phyloP scores from a whole-genome alignment of 2,113 vertebrate genomes.

The Ariopsis seemanni region DNA sequence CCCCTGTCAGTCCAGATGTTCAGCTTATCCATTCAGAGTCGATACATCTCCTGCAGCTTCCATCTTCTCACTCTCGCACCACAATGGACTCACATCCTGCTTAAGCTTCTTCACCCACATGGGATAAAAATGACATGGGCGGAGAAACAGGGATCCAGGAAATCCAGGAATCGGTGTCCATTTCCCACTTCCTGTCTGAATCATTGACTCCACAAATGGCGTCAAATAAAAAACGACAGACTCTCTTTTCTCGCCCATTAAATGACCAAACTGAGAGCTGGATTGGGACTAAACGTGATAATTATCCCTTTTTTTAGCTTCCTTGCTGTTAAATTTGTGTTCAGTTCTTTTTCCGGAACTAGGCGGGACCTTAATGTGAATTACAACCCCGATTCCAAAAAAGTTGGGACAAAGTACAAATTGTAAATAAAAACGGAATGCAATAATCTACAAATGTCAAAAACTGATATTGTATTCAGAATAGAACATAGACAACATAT shows the following conservation, averaged over 20 bases:
- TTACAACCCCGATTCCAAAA: too few species aligned
- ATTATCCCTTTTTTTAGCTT: neutral
- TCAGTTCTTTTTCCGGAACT: neutral
- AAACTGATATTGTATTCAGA: too few species aligned
- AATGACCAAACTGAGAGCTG: neutral
- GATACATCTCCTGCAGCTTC: constrained; percentile 67
- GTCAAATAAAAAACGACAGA: neutral
- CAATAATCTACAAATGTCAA: too few species aligned
- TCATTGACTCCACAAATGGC: neutral
- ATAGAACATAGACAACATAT: too few species aligned
- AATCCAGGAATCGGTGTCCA: neutral
- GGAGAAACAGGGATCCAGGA: constrained; percentile 22
- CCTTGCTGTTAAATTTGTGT: neutral
- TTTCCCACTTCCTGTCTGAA: neutral
- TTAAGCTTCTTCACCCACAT: constrained; percentile 21
- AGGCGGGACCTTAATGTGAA: neutral
- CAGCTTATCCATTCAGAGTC: constrained; percentile 70
- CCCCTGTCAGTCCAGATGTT: constrained; percentile 70
- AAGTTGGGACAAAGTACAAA: too few species aligned
- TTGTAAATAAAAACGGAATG: too few species aligned
- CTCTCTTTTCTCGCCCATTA: neutral
- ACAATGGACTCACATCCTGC: constrained; percentile 73
- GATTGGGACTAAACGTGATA: neutral
- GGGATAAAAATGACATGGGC: constrained; percentile 3
- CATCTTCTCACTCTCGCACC: constrained; percentile 72